Evolutionary conservation across 1,140 invertebrate genomes (phyloP).

Genomic region (Heliconius hewitsoni): DNA sequence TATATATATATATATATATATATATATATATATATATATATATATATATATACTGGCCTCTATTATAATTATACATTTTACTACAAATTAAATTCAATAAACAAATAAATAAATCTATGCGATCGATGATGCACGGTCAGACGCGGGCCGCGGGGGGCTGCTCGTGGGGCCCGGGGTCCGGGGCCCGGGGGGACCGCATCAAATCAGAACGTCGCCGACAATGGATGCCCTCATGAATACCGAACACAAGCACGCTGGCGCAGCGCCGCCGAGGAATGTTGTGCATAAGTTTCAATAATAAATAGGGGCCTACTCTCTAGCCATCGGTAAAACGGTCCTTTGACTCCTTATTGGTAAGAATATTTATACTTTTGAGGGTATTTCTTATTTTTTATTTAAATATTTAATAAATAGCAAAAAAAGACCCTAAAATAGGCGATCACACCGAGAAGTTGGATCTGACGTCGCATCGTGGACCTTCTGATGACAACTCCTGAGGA

Average conservation of each 20-base stretch:
- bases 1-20: too few species aligned
- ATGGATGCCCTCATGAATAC: constrained; percentile 28
- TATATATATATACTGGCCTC: too few species aligned
- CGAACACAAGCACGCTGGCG: neutral
- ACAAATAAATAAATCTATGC: constrained; percentile 7
- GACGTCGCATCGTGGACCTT: too few species aligned
- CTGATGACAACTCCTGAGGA: too few species aligned
- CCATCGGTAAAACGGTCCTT: too few species aligned
- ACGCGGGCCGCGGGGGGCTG: neutral
- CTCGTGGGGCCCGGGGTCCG: neutral
- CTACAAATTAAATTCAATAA: neutral
- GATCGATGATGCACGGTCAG: neutral
- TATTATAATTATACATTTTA: neutral
- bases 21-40: too few species aligned
- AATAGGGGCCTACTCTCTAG: neutral
- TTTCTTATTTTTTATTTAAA: too few species aligned
- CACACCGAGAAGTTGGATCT: too few species aligned
- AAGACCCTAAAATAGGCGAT: too few species aligned
- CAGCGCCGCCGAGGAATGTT: constrained; percentile 19
- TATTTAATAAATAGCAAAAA: too few species aligned
- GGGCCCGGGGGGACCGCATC: neutral
- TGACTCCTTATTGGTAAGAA: too few species aligned
- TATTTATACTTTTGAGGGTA: too few species aligned
- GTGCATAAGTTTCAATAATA: constrained; percentile 23
- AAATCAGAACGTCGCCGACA: constrained; percentile 25